Evolutionary conservation across 35 echinoderm and acorn worm genomes (phyloP).

Genomic region (Patiria miniata): DNA sequence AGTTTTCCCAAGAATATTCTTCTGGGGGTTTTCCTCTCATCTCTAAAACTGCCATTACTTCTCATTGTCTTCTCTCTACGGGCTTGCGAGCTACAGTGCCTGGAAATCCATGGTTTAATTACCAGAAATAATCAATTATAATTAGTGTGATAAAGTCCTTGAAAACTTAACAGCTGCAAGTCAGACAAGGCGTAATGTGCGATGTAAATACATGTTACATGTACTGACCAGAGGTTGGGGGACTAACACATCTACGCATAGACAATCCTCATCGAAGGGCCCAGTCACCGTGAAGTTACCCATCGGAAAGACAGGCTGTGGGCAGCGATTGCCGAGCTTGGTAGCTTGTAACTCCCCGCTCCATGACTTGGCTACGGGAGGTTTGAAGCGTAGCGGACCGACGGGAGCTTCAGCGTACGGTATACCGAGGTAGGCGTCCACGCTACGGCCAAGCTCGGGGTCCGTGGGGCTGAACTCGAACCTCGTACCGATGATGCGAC

Average conservation of each 20-base stretch:
- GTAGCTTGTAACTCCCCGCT: background rate
- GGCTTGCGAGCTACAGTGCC: no score
- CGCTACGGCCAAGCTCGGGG: background rate
- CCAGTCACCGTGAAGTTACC: background rate
- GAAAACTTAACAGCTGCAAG: background rate
- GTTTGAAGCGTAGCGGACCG: constrained; percentile 45
- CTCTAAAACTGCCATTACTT: no score
- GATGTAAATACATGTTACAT: background rate
- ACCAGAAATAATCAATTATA: no score
- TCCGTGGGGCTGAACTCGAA: background rate
- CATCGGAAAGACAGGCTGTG: background rate
- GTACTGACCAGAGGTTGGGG: constrained; percentile 21
- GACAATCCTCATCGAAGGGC: constrained; percentile 65
- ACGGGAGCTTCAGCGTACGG: constrained; percentile 66
- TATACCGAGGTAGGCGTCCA: constrained; percentile 52
- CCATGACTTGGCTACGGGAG: constrained; percentile 50
- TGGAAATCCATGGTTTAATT: no score
- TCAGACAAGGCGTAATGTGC: background rate
- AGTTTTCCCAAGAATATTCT: no score
- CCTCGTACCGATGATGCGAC: background rate
- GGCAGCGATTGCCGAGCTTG: background rate
- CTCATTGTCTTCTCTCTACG: no score
- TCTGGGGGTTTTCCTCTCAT: no score
- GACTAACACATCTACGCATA: constrained; percentile 71
- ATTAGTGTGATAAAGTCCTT: background rate